A percentile compares a stretch with the other conserved stretches of the same genome.
Evolutionary conservation across 2,797 vertebrate genomes (phyloP).

Genomic region (Falco peregrinus): DNA sequence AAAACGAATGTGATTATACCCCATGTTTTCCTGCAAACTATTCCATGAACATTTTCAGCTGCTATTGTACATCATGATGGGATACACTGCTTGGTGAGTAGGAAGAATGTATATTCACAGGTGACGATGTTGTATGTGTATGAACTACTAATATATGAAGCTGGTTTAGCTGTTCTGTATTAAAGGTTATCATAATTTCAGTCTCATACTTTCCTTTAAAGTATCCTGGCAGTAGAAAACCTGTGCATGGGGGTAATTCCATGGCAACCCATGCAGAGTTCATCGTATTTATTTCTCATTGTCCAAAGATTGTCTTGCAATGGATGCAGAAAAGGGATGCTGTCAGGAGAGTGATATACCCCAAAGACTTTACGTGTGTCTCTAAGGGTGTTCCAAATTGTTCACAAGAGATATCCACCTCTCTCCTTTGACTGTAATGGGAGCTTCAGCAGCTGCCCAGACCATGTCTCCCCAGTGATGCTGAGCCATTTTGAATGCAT

Average conservation of each 20-base stretch:
- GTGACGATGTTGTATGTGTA: background rate
- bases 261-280: background rate
- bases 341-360: background rate
- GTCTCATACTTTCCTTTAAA: background rate
- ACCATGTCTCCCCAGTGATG: background rate
- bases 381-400: background rate
- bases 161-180: background rate
- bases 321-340: background rate
- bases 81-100: background rate
- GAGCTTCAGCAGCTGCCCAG: background rate
- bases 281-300: background rate
- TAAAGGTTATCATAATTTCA: background rate
- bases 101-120: background rate
- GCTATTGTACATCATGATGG: fast-evolving
- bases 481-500: background rate
- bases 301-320: background rate
- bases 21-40: background rate
- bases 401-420: background rate
- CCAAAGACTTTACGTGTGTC: background rate
- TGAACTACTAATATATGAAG: background rate
- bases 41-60: background rate
- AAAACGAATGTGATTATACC: background rate
- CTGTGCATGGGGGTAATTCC: background rate
- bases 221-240: background rate
- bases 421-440: background rate